phyloP scores from a whole-genome alignment of 2,797 vertebrate genomes.

The Triplophysa yarkandensis region DNA sequence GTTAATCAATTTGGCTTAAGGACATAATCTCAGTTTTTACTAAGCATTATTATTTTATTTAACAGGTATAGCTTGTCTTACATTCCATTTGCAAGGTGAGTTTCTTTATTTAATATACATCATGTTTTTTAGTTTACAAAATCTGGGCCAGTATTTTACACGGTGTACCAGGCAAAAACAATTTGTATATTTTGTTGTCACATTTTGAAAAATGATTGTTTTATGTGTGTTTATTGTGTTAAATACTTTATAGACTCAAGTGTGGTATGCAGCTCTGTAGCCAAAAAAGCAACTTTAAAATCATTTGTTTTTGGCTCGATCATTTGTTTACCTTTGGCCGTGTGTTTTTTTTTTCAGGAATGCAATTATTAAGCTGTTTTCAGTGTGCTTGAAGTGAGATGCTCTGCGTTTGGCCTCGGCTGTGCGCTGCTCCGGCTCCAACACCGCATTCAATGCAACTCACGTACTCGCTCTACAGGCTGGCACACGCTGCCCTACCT shows the following conservation, averaged over 20 bases:
- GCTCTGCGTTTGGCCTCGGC: constrained; percentile 24
- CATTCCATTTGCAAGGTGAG: constrained; percentile 84
- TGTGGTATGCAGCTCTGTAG: neutral
- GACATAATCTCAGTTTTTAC: neutral
- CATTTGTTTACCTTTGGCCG: constrained; percentile 45
- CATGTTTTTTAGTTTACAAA: neutral
- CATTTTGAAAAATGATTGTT: no score
- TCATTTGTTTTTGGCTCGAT: constrained; percentile 39
- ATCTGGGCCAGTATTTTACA: neutral
- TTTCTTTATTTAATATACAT: neutral
- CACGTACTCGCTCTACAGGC: constrained; percentile 48
- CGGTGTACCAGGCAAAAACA: no score
- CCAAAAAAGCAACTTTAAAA: constrained; percentile 12
- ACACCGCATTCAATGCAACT: constrained; percentile 49
- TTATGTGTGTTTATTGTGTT: neutral
- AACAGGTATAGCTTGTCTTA: constrained; percentile 84
- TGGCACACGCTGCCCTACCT: constrained; percentile 48
- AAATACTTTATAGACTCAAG: constrained; percentile 14
- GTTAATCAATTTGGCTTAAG: no score
- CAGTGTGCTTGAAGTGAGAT: constrained; percentile 66
- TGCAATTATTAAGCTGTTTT: constrained; percentile 68
- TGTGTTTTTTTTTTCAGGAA: constrained; percentile 67
- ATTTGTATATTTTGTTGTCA: no score
- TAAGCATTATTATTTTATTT: constrained; percentile 1
- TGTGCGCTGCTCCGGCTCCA: constrained; percentile 38